Evolutionary conservation across 37 sponge, comb jelly and placozoan genomes (phyloP), one percentile per base, ranked within the genome.

Genomic region (Dysidea cf. avara): DNA sequence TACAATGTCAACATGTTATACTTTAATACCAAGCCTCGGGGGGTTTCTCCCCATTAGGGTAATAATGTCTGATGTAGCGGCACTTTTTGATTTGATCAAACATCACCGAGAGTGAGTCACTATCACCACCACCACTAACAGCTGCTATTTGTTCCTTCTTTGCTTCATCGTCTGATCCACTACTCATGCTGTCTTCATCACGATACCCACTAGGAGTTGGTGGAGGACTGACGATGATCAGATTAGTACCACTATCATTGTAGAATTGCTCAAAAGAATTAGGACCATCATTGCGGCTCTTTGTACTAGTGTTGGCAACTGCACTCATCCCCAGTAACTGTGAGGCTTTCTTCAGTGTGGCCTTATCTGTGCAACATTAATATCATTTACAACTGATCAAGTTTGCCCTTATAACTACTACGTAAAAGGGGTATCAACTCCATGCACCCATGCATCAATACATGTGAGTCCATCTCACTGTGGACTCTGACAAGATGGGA

Each of bases 21-120:
- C n/a, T n/a, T n/a, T n/a, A n/a, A n/a, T n/a, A n/a, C n/a, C n/a
- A n/a, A n/a, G n/a, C n/a, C n/a, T n/a, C n/a, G n/a, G n/a, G n/a
- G n/a, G n/a, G n/a, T n/a, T n/a, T n/a, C n/a, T n/a, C n/a, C n/a
- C n/a, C n/a, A n/a, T n/a, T n/a, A n/a, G 88, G 88, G 32, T 71
- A 51, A 32, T 86, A 86, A 30, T 64, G 75, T 48, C 87, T 60
- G 25, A 86, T 74, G 59, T 86, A 86, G 3, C 87, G 81, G 29
- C 87, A 86, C 9, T 74, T 55, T 43, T 75, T 80, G 35, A 86
- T 86, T 38, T 80, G 75, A n/a, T 78, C 81, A 60, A 77, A 80
- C 65, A 79, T 36, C 26, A 75, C 76, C 0, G 66, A 81, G 25
- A 86, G 64, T 4, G 81, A 35, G 16, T 54, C 83, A 33, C 66